Evolutionary conservation across 2,888 invertebrate species (phyloP).

Genomic region (Hyles lineata): DNA sequence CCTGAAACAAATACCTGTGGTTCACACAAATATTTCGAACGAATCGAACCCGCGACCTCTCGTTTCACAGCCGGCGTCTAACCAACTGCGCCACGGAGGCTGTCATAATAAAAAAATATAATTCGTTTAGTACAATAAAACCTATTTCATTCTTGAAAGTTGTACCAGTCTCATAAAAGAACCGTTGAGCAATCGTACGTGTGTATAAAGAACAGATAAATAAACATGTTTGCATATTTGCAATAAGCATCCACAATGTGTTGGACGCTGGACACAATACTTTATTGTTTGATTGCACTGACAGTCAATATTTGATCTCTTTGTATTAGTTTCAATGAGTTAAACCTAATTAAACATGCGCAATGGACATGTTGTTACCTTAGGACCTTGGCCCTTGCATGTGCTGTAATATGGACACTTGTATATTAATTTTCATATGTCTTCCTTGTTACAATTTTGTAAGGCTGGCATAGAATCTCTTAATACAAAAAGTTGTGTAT

Average conservation of each 20-base stretch:
- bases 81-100: too few relatives aligned
- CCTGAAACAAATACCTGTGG: too few relatives aligned
- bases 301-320: conserved; percentile 40
- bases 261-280: conserved; percentile 39
- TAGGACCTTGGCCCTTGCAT: neutral
- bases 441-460: too few relatives aligned
- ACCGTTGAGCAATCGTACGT: conserved; percentile 7
- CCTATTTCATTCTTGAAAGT: neutral
- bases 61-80: too few relatives aligned
- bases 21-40: too few relatives aligned
- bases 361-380: neutral
- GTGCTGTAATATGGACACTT: too few relatives aligned
- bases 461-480: too few relatives aligned
- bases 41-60: too few relatives aligned
- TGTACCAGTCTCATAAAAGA: neutral
- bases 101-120: too few relatives aligned
- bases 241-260: conserved; percentile 44
- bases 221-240: conserved; percentile 51
- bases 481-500: too few relatives aligned
- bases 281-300: conserved; percentile 40
- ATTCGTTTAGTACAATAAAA: too few relatives aligned
- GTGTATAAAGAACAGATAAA: conserved; percentile 35
- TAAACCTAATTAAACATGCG: conserved; percentile 25
- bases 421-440: too few relatives aligned
- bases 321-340: conserved; percentile 26